phyloP scores from a whole-genome alignment of 1,140 invertebrate genomes.

The Drosophila bocki region DNA sequence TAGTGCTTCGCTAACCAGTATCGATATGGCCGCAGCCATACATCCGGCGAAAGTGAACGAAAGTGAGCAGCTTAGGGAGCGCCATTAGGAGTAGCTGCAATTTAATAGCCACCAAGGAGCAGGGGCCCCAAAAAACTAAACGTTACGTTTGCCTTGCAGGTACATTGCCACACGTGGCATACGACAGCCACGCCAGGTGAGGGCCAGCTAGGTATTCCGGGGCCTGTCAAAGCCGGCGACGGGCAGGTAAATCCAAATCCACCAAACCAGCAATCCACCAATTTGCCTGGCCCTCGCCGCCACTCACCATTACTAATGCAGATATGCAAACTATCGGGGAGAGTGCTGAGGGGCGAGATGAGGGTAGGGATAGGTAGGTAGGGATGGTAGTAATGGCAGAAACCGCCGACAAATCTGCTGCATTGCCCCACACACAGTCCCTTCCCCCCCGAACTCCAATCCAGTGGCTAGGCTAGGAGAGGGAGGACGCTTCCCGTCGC shows the following conservation, averaged over 20 bases:
- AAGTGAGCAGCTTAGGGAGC: slow-evolving; percentile 36
- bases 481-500: slow-evolving; percentile 51
- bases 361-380: slow-evolving; percentile 47
- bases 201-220: slow-evolving; percentile 3
- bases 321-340: slow-evolving; percentile 65
- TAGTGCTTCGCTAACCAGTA: slow-evolving; percentile 26
- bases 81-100: slow-evolving; percentile 53
- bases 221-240: slow-evolving; percentile 61
- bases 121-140: slow-evolving; percentile 55
- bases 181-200: neutral
- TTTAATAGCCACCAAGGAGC: slow-evolving; percentile 75
- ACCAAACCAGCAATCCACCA: slow-evolving; percentile 40
- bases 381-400: slow-evolving; percentile 70
- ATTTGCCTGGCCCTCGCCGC: slow-evolving; percentile 71
- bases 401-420: slow-evolving; percentile 81
- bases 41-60: slow-evolving; percentile 62
- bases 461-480: neutral
- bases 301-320: slow-evolving; percentile 77
- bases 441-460: slow-evolving; percentile 7
- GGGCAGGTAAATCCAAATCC: slow-evolving; percentile 64
- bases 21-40: slow-evolving; percentile 60
- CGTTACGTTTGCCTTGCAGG: slow-evolving; percentile 63
- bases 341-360: slow-evolving; percentile 7
- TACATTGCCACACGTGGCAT: slow-evolving; percentile 27
- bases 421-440: slow-evolving; percentile 49